These are phyloP conservation scores for Paradisaea rubra DNA, from an alignment of 2,113 vertebrate genomes.

Conservation along the genomic window DNA sequence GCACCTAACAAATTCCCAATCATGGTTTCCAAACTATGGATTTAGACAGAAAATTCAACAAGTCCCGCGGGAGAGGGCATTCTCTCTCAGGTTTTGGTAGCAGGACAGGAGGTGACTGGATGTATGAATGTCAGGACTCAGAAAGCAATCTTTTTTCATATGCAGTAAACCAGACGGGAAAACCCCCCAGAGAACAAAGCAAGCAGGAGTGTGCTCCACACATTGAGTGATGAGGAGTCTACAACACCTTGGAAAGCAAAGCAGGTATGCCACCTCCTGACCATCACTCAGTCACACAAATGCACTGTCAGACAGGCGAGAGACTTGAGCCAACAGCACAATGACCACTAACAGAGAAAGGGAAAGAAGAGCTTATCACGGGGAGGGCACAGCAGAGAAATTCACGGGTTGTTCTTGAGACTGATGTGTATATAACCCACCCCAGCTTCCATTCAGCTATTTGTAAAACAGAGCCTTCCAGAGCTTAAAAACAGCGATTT, in stretches of 20 bases:
- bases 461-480: not conserved
- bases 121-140: not conserved
- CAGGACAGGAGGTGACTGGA: not conserved
- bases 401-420: not conserved
- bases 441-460: not conserved
- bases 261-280: not conserved
- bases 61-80: not conserved
- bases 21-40: not conserved
- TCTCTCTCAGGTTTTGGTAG: not conserved
- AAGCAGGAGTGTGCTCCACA: not conserved
- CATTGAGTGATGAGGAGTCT: not conserved
- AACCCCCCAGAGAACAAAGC: not conserved
- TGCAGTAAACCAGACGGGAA: not conserved
- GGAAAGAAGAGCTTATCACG: not conserved
- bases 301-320: not conserved
- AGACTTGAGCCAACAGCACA: not conserved
- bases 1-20: not conserved
- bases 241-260: not conserved
- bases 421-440: not conserved
- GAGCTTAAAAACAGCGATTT: not conserved
- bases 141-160: conserved; percentile 19
- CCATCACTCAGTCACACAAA: not conserved
- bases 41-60: not conserved
- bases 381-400: not conserved
- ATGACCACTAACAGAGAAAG: not conserved